Evolutionary conservation across 2,888 invertebrate species (phyloP).

Genomic region (Calameuta idolon): DNA sequence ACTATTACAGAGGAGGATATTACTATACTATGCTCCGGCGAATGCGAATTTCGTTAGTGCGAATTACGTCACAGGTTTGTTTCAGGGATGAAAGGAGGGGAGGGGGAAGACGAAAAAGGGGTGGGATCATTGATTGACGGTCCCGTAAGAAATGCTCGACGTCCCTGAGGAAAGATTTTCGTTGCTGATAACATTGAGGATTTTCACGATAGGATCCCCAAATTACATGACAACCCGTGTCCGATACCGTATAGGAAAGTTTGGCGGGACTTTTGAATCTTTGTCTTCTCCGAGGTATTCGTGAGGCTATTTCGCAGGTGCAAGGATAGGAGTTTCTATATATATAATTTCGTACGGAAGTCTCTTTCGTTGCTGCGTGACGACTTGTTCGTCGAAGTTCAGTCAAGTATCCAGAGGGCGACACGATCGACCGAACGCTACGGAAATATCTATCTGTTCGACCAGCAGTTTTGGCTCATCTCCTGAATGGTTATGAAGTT

Average conservation of each 20-base stretch:
- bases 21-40: neutral
- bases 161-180: conserved; percentile 25
- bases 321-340: neutral
- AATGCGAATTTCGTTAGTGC: conserved; percentile 12
- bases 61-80: conserved; percentile 16
- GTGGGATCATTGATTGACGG: conserved; percentile 40
- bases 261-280: neutral
- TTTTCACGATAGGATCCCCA: conserved; percentile 31
- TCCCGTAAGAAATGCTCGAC: conserved; percentile 32
- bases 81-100: conserved; percentile 26
- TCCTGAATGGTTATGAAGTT: conserved; percentile 57
- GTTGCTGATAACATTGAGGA: conserved; percentile 40
- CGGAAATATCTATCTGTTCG: conserved; percentile 24
- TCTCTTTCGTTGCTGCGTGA: conserved; percentile 5
- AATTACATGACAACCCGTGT: conserved; percentile 39
- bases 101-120: neutral
- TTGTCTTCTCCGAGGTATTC: neutral
- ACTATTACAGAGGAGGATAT: conserved; percentile 12
- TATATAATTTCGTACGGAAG: conserved; percentile 9
- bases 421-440: conserved; percentile 14
- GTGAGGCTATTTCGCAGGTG: neutral
- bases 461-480: conserved; percentile 47
- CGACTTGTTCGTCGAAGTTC: neutral
- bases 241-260: neutral
- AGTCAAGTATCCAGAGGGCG: conserved; percentile 1